Evolutionary conservation across 2,888 invertebrate genomes (phyloP), one percentile per base, ranked within the genome.

Genomic region (Drosophila subsilvestris): DNA sequence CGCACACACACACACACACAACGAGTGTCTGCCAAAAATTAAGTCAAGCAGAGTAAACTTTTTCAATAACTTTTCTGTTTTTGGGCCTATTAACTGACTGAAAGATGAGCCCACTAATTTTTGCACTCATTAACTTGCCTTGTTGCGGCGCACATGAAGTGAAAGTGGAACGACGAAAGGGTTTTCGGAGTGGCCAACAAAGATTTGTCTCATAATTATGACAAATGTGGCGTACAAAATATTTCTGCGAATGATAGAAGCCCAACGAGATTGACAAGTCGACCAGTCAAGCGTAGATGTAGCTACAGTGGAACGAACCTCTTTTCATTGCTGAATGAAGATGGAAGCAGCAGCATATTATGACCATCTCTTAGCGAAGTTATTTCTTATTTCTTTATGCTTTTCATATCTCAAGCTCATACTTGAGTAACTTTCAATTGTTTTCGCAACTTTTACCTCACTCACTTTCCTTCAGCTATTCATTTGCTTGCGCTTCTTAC

Each of bases 21-120:
- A 32, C 3, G 37, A 37, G 14, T 60, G 74, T 73, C 67, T 75
- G 72, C 49, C 82, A 68, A 84, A 82, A 75, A 81, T 83, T 54
- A 87, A 86, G 79, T 76, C 76, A 69, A 63, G 55, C 67, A 55
- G 45, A 61, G 67, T 47, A 70, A 77, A 86, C 70, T 75, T 73
- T 63, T 63, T 66, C 56, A 43, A 29, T 48, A 87, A 87, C 79
- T 87, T 82, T 82, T 84, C n/a, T 54, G 29, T 44, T 61, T 50
- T 55, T 71, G 27, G 61, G 61, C 51, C 63, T 75, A 69, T 83
- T 71, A 75, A 67, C 65, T 59, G 69, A 27, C 27, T 50, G 45
- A 62, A 58, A 48, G 68, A 78, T 65, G 66, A 29, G 55, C 14
- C 14, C 1, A 49, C 20, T 48, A 49, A 32, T 44, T 59, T 55